Base-by-base conservation (phyloP, 2,113 vertebrate species). In the Clarias batrachus region DNA sequence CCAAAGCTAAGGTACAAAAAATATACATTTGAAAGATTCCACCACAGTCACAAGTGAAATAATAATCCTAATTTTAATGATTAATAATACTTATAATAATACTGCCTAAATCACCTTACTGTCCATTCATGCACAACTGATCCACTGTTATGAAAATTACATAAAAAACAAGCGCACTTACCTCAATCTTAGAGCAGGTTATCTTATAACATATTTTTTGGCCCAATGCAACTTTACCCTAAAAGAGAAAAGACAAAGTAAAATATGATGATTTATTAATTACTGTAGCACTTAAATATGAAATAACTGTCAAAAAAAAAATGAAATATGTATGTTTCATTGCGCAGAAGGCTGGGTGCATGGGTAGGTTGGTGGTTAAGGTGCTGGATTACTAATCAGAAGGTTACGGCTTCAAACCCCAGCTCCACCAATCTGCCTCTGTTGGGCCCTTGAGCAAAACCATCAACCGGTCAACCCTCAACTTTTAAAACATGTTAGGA, bases 181-280 rank as follows among this genome's bases (percentile, higher is more conserved):
- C 81, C 33, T 52, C 6, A 82, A 66, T n/a, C 62, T 62, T 48
- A 81, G 33, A 4, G 79, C 10, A n/a, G 5, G 62, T 65, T 82
- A 82, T 27, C 3, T 11, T 82, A 56, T 66, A 30, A 62, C 60
- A 66, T 23, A 66, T 82, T 82, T 54, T 80, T 66, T 52, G n/a
- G 25, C 41, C 62, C 81, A 82, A 66, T 62, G 37, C 37, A 82
- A 82, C 81, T n/a, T 66, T 54, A 66, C 16, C 62, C 81, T 82
- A 82, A 82, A 82, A 82, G 11, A 63, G 2, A 82, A 14, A 30
- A 41, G 37, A 82, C 14, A 82, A 41, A 54, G 7, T n/a, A 14
- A 82, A 66, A 82, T 54, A 66, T n/a, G 30, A 4, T 62, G 33
- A 10, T 81, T 37, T 81, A 57, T 37, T 62, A 81, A 37, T 37